Base-by-base conservation (phyloP, 2,113 vertebrate species). In the Eupsittula cactorum region DNA sequence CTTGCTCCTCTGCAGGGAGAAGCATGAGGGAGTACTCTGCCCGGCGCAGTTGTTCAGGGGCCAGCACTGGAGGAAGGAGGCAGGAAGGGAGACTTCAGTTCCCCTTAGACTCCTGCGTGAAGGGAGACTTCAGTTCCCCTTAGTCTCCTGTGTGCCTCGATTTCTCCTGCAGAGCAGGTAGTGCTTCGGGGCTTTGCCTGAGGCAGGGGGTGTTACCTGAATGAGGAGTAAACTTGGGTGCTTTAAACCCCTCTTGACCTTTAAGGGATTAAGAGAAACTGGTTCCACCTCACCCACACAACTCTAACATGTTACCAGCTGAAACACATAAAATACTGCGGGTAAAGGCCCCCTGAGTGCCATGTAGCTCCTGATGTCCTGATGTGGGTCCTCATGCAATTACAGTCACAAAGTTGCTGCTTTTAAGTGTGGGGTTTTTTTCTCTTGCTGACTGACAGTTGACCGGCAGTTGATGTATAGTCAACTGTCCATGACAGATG, bases 41-140 rank as follows among this genome's bases (percentile, higher is more conserved):
- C 68, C 9, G 0, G 42, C 1, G 0, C 28, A 5, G 28, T n/a
- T 69, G 37, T 37, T 8, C 27, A 10, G 37, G 35, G 47, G 31
- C 78, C 62, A 42, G 27, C 12, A 1, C 62, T 91, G 64, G 64
- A 47, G 23, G 19, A 50, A 23, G 27, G 27, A 57, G 20, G n/a
- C 60, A 62, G 46, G 10, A 18, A 46, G n/a, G 23, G 53, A 46
- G 21, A 24, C 31, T 16, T 23, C 33, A 29, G 50, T 44, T 64
- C 49, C 53, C 62, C 46, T 41, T 7, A 12, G 29, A 9, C 44
- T 46, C 47, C 47, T 29, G 1, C 0, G 1, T 53, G 73, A 44
- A 44, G 42, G 42, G 42, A 44, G 44, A 18, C 44, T 44, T 44
- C 44, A 44, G 2, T 44, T 44, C 44, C 44, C 44, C 44, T 44